Conservation (phyloP, 2,797 vertebrate genomes). For the Takifugu ocellatus region DNA sequence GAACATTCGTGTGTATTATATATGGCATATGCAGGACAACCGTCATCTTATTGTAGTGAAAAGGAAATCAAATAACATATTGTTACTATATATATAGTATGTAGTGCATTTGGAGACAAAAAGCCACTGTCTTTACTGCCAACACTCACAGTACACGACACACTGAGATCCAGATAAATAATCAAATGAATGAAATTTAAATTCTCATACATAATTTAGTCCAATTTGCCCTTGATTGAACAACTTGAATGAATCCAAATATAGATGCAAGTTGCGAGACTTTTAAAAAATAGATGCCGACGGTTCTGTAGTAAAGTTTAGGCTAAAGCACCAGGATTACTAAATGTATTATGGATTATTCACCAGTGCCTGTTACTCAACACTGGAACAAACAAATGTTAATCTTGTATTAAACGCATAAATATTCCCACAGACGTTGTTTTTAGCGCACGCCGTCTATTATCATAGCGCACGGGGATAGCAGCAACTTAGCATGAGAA, state of each 20-base stretch:
- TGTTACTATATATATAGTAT: constrained; percentile 1
- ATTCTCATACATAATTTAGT: constrained; percentile 53
- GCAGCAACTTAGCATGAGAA: constrained; percentile 36
- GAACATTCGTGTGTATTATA: constrained; percentile 46
- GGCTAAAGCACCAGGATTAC: constrained; percentile 61
- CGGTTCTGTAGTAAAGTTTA: constrained; percentile 55
- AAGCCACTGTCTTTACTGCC: no score
- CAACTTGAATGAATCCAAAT: constrained; percentile 47
- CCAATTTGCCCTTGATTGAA: constrained; percentile 52
- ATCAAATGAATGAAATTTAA: constrained; percentile 35
- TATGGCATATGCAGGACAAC: constrained; percentile 21
- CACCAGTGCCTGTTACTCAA: constrained; percentile 55
- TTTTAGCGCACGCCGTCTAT: constrained; percentile 59
- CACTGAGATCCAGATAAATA: constrained; percentile 41
- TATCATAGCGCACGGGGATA: constrained; percentile 46
- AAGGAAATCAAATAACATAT: neutral
- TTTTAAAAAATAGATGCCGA: constrained; percentile 51
- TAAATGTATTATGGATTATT: constrained; percentile 66
- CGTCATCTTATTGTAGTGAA: neutral
- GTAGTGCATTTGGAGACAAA: constrained; percentile 13
- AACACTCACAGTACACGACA: constrained; percentile 12
- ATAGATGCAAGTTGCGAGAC: constrained; percentile 40
- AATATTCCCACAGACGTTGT: constrained; percentile 54
- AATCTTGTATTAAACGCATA: constrained; percentile 74
- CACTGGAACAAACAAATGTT: constrained; percentile 76